Evolutionary conservation across 1,140 invertebrate genomes (phyloP).

Genomic region (Drosophila nebulosa): DNA sequence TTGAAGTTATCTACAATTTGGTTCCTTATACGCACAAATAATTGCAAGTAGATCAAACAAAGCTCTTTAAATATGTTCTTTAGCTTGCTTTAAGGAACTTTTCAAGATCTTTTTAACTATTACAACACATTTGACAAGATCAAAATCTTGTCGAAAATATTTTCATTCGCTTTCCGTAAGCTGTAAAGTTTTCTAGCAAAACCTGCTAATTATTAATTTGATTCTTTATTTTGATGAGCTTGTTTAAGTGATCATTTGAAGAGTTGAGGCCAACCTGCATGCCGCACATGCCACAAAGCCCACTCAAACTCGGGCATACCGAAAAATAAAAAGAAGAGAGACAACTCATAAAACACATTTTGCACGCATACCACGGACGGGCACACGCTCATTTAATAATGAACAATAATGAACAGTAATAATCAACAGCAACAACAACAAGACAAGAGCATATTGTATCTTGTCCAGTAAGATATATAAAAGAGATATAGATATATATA

Average conservation of each 20-base stretch:
- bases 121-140: too few species aligned
- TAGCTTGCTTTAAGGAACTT: too few species aligned
- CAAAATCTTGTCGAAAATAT: too few species aligned
- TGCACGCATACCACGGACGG: constrained; percentile 11
- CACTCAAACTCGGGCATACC: constrained; percentile 41
- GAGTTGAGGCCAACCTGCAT: constrained; percentile 26
- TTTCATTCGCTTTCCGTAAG: too few species aligned
- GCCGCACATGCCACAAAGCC: constrained; percentile 54
- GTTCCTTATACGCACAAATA: too few species aligned
- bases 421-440: constrained; percentile 68
- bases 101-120: too few species aligned
- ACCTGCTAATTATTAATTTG: neutral
- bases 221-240: neutral
- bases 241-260: neutral
- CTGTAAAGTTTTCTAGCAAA: neutral
- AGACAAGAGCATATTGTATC: constrained; percentile 22
- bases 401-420: constrained; percentile 77
- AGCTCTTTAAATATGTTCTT: too few species aligned
- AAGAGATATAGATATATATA: neutral
- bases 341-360: neutral
- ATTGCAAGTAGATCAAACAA: too few species aligned
- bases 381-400: constrained; percentile 72
- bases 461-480: neutral
- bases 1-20: too few species aligned
- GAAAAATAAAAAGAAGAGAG: neutral